Base-by-base conservation (phyloP, 1,140 invertebrate genomes). In the Dinothrombium tinctorium region DNA sequence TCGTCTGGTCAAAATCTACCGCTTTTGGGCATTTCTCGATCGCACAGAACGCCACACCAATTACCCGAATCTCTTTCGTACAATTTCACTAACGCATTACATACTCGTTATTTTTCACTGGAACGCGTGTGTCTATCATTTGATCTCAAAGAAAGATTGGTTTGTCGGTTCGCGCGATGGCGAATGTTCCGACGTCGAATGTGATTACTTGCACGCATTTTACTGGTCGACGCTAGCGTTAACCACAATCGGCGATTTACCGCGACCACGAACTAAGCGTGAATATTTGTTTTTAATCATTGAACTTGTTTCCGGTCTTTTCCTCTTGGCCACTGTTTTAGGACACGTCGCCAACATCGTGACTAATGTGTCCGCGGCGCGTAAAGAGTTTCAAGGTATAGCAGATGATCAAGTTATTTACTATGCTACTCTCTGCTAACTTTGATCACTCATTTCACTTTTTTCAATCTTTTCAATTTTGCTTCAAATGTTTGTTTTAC, bases 1-100 rank as follows among this genome's bases (percentile, higher is more conserved):
- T 67, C 79, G 90, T 49, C 69, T 96, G 50, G 86, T 96, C 49
- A 96, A 95, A 64, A 90, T 95, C 55, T 94, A 94, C 61, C 71
- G 82, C 47, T 95, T 94, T 62, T 95, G 87, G 89, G 77, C 82
- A 51, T 96, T 95, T 60, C 80, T 95, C 73, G 89, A 98, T 62
- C 69, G 87, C 42, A 95, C 87, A 31, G 90, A 98, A 59, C 69
- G 90, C 47, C 89, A 98, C 59, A 95, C 89, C 33, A 95, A 95
- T 63, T 96, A 94, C 64, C 89, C 89, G 43, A 96, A 96, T 65
- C 68, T 94, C 56, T 87, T 95, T 67, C 73, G 89, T 50, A 87
- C 83, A 43, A 72, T 62, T 6, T 80, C 81, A 53, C 68, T 94
- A 51, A 80, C 90, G 57, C 86, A 95, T 67, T 92, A 92, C 65